Evolutionary conservation across 2,888 invertebrate genomes (phyloP).

Genomic region (Onchidella celtica): DNA sequence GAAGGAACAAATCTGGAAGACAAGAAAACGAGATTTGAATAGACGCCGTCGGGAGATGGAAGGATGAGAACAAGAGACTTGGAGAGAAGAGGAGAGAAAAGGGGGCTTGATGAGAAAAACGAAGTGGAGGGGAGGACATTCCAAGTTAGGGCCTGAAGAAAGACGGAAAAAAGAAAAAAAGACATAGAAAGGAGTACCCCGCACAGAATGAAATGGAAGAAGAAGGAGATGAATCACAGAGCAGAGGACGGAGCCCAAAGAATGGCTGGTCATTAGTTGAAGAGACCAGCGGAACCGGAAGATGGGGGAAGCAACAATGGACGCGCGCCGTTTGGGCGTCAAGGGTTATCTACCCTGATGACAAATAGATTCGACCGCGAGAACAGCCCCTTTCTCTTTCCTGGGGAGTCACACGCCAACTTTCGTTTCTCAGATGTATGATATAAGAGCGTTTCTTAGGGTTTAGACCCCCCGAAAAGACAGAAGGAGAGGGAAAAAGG

Average conservation of each 20-base stretch:
- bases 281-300: constrained; percentile 48
- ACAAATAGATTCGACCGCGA: constrained; percentile 38
- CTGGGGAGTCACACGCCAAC: constrained; percentile 7
- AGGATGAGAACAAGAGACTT: neutral
- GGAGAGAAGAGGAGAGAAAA: neutral
- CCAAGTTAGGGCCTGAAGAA: too few species aligned
- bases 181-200: constrained; percentile 12
- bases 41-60: neutral
- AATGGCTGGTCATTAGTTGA: constrained; percentile 44
- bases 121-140: too few species aligned
- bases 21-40: constrained; percentile 12
- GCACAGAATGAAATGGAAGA: constrained; percentile 33
- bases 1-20: neutral
- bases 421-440: constrained; percentile 16
- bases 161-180: constrained; percentile 30
- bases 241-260: constrained; percentile 31
- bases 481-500: neutral
- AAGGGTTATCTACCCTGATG: constrained; percentile 45
- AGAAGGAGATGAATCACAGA: constrained; percentile 30
- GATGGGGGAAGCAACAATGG: constrained; percentile 42
- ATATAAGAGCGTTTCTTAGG: neutral
- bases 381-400: constrained; percentile 24
- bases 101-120: neutral
- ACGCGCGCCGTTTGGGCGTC: constrained; percentile 42
- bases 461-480: neutral